Conservation (phyloP, 2,113 vertebrate species). For the Sterna hirundo region DNA sequence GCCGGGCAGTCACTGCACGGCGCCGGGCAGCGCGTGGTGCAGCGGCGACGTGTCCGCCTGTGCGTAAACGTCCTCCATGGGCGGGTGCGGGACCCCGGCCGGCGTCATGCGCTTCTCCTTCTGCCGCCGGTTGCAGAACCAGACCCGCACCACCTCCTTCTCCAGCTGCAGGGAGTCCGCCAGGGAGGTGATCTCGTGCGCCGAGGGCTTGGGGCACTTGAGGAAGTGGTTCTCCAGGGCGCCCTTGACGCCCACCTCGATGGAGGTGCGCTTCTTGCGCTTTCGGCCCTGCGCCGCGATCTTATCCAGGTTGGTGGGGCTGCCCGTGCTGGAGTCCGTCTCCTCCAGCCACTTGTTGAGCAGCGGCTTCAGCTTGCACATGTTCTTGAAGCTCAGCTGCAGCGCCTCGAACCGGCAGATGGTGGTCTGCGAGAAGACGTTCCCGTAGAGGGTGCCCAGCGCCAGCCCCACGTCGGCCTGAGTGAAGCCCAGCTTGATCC, state of each 20-base stretch:
- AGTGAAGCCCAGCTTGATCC: constrained; percentile 98
- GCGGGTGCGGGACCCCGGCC: constrained; percentile 90
- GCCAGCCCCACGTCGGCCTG: constrained; percentile 98
- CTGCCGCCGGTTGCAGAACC: constrained; percentile 99
- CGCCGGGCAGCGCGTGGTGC: constrained; percentile 92
- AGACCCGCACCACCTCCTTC: constrained; percentile 98
- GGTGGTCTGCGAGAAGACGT: constrained; percentile 98
- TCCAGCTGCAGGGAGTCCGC: constrained; percentile 97
- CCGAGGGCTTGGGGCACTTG: constrained; percentile 98
- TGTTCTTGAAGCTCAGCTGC: constrained; percentile 93
- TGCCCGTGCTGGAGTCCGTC: constrained; percentile 96
- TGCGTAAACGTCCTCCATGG: constrained; percentile 98
- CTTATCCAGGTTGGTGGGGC: constrained; percentile 98
- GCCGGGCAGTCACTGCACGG: constrained; percentile 88
- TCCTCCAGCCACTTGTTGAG: constrained; percentile 99
- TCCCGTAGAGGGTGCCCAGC: constrained; percentile 95
- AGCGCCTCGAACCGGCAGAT: constrained; percentile 99
- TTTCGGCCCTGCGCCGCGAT: constrained; percentile 97
- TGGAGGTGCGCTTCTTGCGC: constrained; percentile 98
- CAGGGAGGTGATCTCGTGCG: constrained; percentile 95
- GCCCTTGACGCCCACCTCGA: constrained; percentile 97
- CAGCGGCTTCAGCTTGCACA: constrained; percentile 96
- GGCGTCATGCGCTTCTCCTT: constrained; percentile 99
- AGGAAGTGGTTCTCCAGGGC: constrained; percentile 98
- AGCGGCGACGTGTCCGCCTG: constrained; percentile 93